Evolutionary conservation across 2,888 invertebrate species (phyloP).

Genomic region (Maniola hyperantus): DNA sequence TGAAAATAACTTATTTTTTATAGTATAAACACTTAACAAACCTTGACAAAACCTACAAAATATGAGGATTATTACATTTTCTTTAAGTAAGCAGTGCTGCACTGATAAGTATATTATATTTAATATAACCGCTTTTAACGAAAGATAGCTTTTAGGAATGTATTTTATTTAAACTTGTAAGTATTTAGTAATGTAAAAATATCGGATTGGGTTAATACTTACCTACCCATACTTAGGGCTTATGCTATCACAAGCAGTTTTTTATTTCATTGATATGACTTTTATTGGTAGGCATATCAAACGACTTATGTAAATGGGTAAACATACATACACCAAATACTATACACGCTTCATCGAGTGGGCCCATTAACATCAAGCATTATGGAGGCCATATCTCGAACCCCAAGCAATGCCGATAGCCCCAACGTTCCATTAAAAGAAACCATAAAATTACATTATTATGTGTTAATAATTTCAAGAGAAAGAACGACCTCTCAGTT

Average conservation of each 20-base stretch:
- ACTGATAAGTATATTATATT: not conserved
- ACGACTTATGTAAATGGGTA: constrained; percentile 35
- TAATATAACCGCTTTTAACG: not conserved
- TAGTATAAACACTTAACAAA: no score
- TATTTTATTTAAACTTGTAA: not conserved
- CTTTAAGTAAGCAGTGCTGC: not conserved
- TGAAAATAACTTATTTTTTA: not conserved
- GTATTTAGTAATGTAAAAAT: not conserved
- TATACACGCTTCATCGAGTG: constrained; percentile 46
- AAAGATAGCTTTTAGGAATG: not conserved
- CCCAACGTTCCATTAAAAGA: constrained; percentile 77
- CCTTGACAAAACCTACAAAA: not conserved
- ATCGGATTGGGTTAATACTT: not conserved
- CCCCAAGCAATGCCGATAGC: constrained; percentile 68
- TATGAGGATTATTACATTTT: not conserved
- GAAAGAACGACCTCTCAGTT: constrained; percentile 61
- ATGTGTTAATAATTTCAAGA: constrained; percentile 81
- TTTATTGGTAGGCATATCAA: constrained; percentile 36
- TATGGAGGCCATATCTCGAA: constrained; percentile 70
- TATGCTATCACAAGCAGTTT: constrained; percentile 31
- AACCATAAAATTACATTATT: constrained; percentile 80
- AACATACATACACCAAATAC: constrained; percentile 18
- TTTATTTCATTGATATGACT: constrained; percentile 29
- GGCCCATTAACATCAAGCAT: constrained; percentile 74
- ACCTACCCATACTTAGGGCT: not conserved